phyloP scores from a whole-genome alignment of 2,888 invertebrate species.

The Ryuthela nishihirai region DNA sequence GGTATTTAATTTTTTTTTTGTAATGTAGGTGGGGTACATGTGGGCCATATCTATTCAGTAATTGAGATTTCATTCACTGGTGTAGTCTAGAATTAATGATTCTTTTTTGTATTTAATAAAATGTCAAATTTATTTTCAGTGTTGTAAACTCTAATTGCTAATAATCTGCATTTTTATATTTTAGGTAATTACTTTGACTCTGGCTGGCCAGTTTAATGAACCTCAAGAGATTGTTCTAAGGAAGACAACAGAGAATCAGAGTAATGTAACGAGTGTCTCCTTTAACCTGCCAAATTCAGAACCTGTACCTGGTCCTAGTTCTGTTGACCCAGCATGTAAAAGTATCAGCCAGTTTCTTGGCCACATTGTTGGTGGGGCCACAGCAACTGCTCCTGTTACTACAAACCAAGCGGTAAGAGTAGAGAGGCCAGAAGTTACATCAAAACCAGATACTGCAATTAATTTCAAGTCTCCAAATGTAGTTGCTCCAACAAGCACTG shows the following conservation, averaged over 20 bases:
- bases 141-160: no score
- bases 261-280: conserved; percentile 40
- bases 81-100: no score
- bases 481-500: conserved; percentile 62
- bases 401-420: conserved; percentile 19
- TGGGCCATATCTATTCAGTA: no score
- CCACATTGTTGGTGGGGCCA: conserved; percentile 45
- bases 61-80: no score
- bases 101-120: no score
- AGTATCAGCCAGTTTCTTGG: conserved; percentile 51
- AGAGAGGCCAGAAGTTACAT: conserved; percentile 13
- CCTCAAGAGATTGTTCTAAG: conserved; percentile 58
- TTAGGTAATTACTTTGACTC: conserved; percentile 61
- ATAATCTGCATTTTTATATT: conserved; percentile 12
- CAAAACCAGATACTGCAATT: conserved; percentile 23
- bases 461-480: conserved; percentile 61
- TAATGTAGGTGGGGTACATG: no score
- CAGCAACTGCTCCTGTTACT: conserved; percentile 25
- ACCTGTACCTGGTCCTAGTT: conserved; percentile 46
- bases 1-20: no score
- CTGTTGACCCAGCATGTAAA: conserved; percentile 49
- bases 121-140: no score
- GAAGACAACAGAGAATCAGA: conserved; percentile 28
- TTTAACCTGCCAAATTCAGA: conserved; percentile 43
- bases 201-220: conserved; percentile 63